These are phyloP conservation scores for Ophonus ardosiacus DNA, from an alignment of 2,888 invertebrate genomes.

Conservation along the genomic window DNA sequence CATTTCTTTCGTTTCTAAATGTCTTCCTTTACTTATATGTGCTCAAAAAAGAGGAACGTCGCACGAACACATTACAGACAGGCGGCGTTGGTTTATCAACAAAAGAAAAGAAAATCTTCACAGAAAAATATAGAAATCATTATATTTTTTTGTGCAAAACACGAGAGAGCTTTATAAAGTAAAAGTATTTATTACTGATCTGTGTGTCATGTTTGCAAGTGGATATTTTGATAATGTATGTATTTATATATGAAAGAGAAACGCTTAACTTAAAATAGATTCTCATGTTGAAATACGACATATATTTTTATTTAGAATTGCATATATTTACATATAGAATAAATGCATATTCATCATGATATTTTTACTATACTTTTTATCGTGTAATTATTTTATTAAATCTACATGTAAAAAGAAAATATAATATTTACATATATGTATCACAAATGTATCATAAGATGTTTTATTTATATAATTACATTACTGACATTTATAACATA, in stretches of 20 bases:
- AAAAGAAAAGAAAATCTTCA: slow-evolving; percentile 38
- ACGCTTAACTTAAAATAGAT: slow-evolving; percentile 38
- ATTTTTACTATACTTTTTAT: neutral
- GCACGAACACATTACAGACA: slow-evolving; percentile 28
- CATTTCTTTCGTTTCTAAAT: slow-evolving; percentile 56
- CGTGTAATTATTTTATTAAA: neutral
- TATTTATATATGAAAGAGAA: slow-evolving; percentile 20
- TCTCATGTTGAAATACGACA: slow-evolving; percentile 35
- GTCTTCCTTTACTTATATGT: slow-evolving; percentile 63
- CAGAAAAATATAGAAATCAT: slow-evolving; percentile 53
- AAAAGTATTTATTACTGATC: slow-evolving; percentile 47
- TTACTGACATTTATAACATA: neutral
- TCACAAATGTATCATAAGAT: neutral
- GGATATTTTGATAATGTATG: slow-evolving; percentile 49
- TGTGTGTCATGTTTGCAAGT: slow-evolving; percentile 58
- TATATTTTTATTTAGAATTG: slow-evolving; percentile 18
- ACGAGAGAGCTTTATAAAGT: slow-evolving; percentile 56
- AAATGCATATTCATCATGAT: neutral
- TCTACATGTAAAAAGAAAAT: neutral
- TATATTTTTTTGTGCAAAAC: slow-evolving; percentile 59
- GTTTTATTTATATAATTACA: neutral
- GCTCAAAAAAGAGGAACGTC: slow-evolving; percentile 55
- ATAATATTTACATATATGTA: neutral
- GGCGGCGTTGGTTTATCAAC: slow-evolving; percentile 55
- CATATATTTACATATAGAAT: neutral